Evolutionary conservation across 2,113 vertebrate species (phyloP), one percentile per base, ranked within the genome.

Genomic region (Macrotis lagotis): DNA sequence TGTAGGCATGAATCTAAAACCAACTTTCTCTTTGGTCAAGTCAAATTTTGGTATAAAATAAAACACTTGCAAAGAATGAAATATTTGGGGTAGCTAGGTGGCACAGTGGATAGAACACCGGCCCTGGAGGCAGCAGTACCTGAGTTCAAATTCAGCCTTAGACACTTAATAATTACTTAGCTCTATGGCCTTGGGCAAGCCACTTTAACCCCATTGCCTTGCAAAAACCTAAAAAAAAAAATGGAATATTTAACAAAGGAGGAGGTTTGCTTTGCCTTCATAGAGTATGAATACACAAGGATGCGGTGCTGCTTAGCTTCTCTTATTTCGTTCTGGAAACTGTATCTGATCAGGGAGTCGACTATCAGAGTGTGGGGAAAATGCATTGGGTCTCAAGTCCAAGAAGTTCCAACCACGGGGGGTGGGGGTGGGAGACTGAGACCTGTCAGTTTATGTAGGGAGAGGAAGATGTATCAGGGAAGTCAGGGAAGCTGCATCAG

Each of bases 351-450:
- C 31, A 37, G 55, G 31, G 37, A 37, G 55, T 37, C 59, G n/a
- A n/a, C n/a, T n/a, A 66, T 37, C 28, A 59, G 8, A 25, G 16
- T 74, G 31, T 1, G 7, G 37, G n/a, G 16, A 74, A 74, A 74
- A 74, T 83, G 16, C 31, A 37, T 22, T 83, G 16, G n/a, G 19
- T 83, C 66, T 44, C 66, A 83, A 83, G 37, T 44, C 6, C 4
- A 16, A n/a, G 59, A 74, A 0, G 37, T 11, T 37, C 16, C 16
- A 6, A 74, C 37, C 44, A 24, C 9, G 24, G 44, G 6, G 1
- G 0, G n/a, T 37, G n/a, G 24, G 44, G 6, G 1, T 0, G n/a
- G 66, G n/a, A 24, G 19, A 6, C 0, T n/a, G n/a, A n/a, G 16
- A 11, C n/a, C n/a, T 22, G 3, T 44, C 66, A 83, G 7, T 37